Evolutionary conservation across 2,797 vertebrate genomes (phyloP), one percentile per base, ranked within the genome.

Genomic region (Champsocephalus gunnari): DNA sequence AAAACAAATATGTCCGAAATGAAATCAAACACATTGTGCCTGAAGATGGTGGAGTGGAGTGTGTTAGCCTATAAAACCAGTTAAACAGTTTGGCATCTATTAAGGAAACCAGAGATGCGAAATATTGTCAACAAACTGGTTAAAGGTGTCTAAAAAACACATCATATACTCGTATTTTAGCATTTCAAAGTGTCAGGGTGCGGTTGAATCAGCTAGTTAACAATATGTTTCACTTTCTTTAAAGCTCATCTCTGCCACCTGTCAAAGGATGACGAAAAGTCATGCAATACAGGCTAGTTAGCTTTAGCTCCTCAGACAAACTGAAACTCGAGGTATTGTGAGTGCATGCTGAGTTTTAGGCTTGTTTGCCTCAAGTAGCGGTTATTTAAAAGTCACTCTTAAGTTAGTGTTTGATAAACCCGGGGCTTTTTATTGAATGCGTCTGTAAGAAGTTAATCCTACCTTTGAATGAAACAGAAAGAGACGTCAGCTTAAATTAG

Each of bases 391-490:
- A 68, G 12, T 47, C 14, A 1, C 7, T 24, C 16, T 5, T 14
- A 19, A 24, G 3, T 24, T 19, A 47, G 0, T 9, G 0, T 64
- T 38, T 1, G 14, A 21, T 1, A 41, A 59, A 32, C 0, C 0
- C 0, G 3, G 1, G 0, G 3, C 9, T 61, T 65, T 3, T 51
- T 34, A n/a, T 2, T 48, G 6, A 8, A 16, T 28, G 38, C 1
- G 1, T 9, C 0, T 7, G 4, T 8, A 28, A 13, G 0, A 59
- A 76, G 16, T 8, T 17, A 1, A 1, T 5, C 75, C 0, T 88
- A 94, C 93, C 93, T 92, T 83, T 87, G 66, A 89, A 85, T 80
- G 87, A 84, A 82, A 17, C 72, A 66, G 72, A 76, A 48, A 63
- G 63, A 83, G 72, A 82, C 83, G 92, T 92, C 82, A 85, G 86